A percentile compares a stretch with the other conserved stretches of the same genome.
These are phyloP conservation scores for Melanchra persicariae DNA, from an alignment of 2,888 invertebrate genomes.

Conservation along the genomic window DNA sequence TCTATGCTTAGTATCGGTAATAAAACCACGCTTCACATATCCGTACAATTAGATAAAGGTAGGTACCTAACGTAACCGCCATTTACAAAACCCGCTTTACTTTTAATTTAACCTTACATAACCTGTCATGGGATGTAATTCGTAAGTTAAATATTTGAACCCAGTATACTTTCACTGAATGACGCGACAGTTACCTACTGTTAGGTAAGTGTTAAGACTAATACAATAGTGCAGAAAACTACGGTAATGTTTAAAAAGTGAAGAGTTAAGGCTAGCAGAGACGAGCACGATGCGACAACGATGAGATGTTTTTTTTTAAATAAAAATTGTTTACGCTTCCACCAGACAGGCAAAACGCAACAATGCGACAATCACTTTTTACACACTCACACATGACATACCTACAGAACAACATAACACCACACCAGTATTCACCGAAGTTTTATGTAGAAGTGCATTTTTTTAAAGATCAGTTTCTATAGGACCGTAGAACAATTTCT, in stretches of 20 bases:
- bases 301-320: not conserved
- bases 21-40: constrained; percentile 1
- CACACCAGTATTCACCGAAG: no score
- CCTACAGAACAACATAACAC: no score
- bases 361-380: not conserved
- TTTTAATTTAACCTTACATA: constrained; percentile 42
- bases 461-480: no score
- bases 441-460: no score
- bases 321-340: not conserved
- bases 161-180: constrained; percentile 61
- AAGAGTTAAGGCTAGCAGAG: not conserved
- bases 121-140: constrained; percentile 32
- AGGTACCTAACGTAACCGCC: not conserved
- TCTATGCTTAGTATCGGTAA: not conserved
- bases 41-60: no score
- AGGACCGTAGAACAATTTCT: not conserved
- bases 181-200: constrained; percentile 45
- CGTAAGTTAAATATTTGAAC: constrained; percentile 56
- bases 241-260: constrained; percentile 23
- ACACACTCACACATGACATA: no score
- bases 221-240: constrained; percentile 55
- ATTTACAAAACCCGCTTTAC: constrained; percentile 3
- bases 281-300: not conserved
- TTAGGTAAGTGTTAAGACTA: constrained; percentile 55
- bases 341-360: not conserved